Percentiles rank a stretch among this genome's conserved stretches.
Evolutionary conservation across 2,888 invertebrate genomes (phyloP).

Genomic region (Chelonus formosanus): DNA sequence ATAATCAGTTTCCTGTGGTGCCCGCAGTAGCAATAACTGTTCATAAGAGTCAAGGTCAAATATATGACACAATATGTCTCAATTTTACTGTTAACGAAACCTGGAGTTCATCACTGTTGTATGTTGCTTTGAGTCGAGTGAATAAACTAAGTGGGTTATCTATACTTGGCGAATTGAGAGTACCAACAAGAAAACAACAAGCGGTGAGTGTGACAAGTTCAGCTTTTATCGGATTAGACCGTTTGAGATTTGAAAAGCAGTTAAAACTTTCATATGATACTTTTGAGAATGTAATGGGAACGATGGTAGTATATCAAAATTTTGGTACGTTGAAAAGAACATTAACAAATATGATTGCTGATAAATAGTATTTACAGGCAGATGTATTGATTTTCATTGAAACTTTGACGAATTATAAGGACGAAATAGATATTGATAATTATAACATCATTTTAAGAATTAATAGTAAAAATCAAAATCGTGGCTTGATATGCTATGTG

Average conservation of each 20-base stretch:
- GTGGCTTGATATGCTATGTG: conserved; percentile 5
- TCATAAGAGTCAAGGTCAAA: conserved; percentile 10
- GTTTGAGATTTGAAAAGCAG: background rate
- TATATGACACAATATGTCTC: background rate
- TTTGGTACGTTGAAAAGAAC: conserved; percentile 18
- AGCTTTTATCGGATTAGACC: background rate
- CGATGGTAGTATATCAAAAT: conserved; percentile 28
- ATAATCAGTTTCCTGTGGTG: conserved; percentile 1
- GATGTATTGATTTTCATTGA: conserved; percentile 3
- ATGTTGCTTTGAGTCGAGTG: conserved; percentile 17
- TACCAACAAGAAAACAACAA: too few species aligned
- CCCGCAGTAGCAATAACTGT: conserved; percentile 13
- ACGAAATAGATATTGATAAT: background rate
- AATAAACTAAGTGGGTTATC: conserved; percentile 19
- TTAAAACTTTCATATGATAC: conserved; percentile 14
- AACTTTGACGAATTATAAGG: background rate
- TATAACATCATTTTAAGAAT: background rate
- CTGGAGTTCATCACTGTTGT: background rate
- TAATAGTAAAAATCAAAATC: background rate
- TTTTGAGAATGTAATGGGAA: conserved; percentile 5
- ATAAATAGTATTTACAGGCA: conserved; percentile 19
- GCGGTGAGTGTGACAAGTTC: too few species aligned
- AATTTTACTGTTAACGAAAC: background rate
- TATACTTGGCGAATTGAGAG: conserved; percentile 13
- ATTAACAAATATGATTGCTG: conserved; percentile 9